Base-by-base conservation (phyloP, 2,888 invertebrate species). In the Hofmannophila pseudospretella region DNA sequence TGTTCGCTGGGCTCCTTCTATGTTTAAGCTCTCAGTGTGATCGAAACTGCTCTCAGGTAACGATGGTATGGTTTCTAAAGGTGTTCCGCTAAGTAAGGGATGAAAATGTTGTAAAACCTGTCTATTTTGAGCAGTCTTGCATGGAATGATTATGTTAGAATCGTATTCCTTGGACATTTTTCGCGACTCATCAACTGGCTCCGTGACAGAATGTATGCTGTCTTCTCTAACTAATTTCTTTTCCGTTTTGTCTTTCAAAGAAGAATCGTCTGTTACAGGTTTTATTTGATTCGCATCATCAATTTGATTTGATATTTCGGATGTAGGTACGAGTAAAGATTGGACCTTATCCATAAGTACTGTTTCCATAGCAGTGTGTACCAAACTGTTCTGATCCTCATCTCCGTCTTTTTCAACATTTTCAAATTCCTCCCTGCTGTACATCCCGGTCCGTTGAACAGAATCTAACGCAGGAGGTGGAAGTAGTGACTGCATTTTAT, bases 301-400 rank as follows among this genome's bases (percentile, higher is more conserved):
- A 4, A n/a, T 16, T 16, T 16, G 3, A 16, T 5, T 4, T 16
- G 3, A 3, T 16, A 16, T 5, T 16, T 16, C 16, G 14, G 67
- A 55, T 16, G 67, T 55, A 0, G 68, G 64, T 37, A 64, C 52
- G 25, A 73, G 48, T 14, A 70, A 38, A 11, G 64, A 54, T 30
- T 74, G 80, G 0, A 85, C 76, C 52, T 74, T 82, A 43, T 89
- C 88, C 48, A 88, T 77, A 4, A 88, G 63, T 29, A 88, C 88
- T 10, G 86, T 86, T 56, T 82, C 77, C 58, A 88, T 76, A 1
- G 88, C 88, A 12, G 79, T 79, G 25, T 74, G 76, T 22, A 88
- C 51, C 26, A 88, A 44, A 10, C 82, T 75, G 1, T 66, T 60
- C 9, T 31, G 16, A 3, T 31, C 10, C n/a, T 29, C 7, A 7